Evolutionary conservation across 2,888 invertebrate species (phyloP).

Genomic region (Andricus quercusramuli): DNA sequence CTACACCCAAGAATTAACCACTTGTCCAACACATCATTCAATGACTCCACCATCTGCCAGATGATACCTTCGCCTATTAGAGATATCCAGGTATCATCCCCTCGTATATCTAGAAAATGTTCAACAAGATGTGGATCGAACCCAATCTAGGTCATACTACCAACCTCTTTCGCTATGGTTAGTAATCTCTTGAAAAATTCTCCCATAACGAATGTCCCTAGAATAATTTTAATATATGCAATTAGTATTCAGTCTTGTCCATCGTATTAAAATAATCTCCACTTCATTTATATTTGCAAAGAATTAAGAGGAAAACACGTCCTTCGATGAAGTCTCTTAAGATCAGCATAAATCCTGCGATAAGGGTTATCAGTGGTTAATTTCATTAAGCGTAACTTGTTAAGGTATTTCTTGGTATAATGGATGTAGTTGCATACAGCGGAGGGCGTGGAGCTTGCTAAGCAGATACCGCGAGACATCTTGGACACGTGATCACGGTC

Average conservation of each 20-base stretch:
- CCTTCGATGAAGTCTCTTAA: neutral
- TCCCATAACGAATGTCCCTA: neutral
- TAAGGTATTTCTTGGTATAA: neutral
- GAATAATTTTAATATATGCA: neutral
- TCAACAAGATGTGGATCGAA: neutral
- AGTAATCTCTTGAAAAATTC: no score
- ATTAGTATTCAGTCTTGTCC: conserved; percentile 1
- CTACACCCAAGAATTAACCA: neutral
- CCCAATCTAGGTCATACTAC: no score
- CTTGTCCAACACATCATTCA: neutral
- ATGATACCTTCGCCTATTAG: neutral
- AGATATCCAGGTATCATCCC: neutral
- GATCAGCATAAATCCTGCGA: neutral
- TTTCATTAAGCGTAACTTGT: neutral
- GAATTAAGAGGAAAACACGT: neutral
- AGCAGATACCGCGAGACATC: conserved; percentile 31
- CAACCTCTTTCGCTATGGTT: no score
- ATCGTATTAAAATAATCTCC: conserved; percentile 1
- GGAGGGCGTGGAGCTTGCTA: conserved; percentile 9
- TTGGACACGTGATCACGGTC: conserved; percentile 26
- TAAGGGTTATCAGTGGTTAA: neutral
- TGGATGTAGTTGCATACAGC: neutral
- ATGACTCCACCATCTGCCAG: conserved; percentile 2
- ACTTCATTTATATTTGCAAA: neutral
- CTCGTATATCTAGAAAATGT: neutral